Evolutionary conservation across 2,797 vertebrate genomes (phyloP), one percentile per base, ranked within the genome.

Genomic region (Molossus molossus): DNA sequence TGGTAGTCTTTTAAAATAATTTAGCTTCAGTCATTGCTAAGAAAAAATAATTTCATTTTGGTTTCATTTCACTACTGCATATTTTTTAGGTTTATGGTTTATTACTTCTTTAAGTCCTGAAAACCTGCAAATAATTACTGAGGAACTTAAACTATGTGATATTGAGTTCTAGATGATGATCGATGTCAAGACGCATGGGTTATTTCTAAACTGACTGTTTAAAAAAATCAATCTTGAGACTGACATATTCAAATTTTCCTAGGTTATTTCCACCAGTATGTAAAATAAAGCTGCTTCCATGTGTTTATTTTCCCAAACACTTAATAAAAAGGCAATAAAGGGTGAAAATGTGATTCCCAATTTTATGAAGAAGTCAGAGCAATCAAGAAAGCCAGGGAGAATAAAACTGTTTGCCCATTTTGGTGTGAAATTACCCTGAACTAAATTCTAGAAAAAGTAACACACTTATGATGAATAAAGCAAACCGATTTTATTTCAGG

Each of bases 291-390:
- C 64, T 62, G 17, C 1, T 37, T 79, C 37, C 88, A 60, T 64
- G 73, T 65, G 33, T 90, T 96, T 91, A 64, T 18, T 58, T 85
- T 92, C 55, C 18, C 9, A 88, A 92, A 45, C 55, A 48, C 12
- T 90, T 94, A 94, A 80, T 87, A 92, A 93, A 92, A 21, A 90
- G 25, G 23, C 15, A 83, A 75, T 75, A 85, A 90, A 82, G 94
- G 86, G 67, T 65, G 91, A 94, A 96, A 94, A 96, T 50, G 23
- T 90, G 77, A 82, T 60, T 96, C 94, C 64, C 33, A 87, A 87
- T 84, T 96, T 84, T 92, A 82, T 82, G 37, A 91, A 45, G 48
- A 69, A 87, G 50, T 81, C 79, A 40, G 33, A 91, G 58, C 72
- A 93, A 90, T 65, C 53, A 64, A 88, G 80, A 95, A 69, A 83